Evolutionary conservation across 2,113 vertebrate species (phyloP), one percentile per base, ranked within the genome.

Genomic region (Ophthalmolycus amberensis): DNA sequence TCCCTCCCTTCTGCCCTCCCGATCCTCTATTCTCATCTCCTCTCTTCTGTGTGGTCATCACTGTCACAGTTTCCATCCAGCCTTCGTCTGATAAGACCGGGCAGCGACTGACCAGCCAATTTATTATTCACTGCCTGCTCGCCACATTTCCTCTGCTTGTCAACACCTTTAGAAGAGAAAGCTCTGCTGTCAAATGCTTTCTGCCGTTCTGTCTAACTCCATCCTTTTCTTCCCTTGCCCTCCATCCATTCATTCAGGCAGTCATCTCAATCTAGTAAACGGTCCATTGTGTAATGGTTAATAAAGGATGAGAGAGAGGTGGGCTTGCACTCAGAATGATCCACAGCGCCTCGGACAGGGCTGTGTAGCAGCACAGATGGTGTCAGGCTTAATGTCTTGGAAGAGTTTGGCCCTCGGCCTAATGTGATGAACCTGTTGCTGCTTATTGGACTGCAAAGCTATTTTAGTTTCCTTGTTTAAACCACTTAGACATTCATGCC

Each of bases 371-470:
- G 79, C 58, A 20, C 80, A 85, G 69, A 77, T 0, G 50, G 88
- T 80, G 83, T 83, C 77, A 64, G 54, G 77, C 70, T 75, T 85
- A 87, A 91, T 80, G 84, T 80, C 77, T 75, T 44, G 73, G 84
- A 86, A 72, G 70, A 69, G 16, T 85, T 56, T 80, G 80, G 84
- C 76, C 1, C 64, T 65, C 3, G 0, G 80, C 82, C 85, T 89
- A 85, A 90, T 89, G 87, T 52, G 77, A 84, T 90, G 69, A 84
- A 85, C 88, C 75, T 92, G 89, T 90, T 90, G 84, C 82, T 27
- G 48, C 62, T 77, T 32, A 77, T 68, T 84, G 59, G 29, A 20
- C 9, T 25, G 20, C 22, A 62, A 25, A 67, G 65, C 18, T 71
- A 32, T 77, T 72, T 81, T 60, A 10, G 25, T 76, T 66, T 70